Evolutionary conservation across 2,113 vertebrate species (phyloP).

Genomic region (Pedetes capensis): DNA sequence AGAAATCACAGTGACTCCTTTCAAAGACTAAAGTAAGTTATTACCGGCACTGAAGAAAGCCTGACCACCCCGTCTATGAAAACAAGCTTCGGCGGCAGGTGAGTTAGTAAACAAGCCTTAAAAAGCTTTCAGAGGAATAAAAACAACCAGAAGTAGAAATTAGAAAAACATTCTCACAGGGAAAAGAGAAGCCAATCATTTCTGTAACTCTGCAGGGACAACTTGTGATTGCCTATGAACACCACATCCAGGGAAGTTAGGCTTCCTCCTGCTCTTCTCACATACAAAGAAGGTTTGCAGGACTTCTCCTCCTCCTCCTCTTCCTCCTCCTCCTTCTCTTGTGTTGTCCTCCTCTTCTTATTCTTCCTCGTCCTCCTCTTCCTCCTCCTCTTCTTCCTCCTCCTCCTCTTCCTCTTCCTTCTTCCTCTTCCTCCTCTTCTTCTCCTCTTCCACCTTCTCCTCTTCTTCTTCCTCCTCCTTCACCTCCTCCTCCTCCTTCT

Average conservation of each 20-base stretch:
- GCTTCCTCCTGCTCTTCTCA: not conserved
- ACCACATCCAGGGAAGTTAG: not conserved
- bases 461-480: no score
- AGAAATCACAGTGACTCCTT: not conserved
- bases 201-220: not conserved
- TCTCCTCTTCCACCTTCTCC: no score
- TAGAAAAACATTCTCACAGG: not conserved
- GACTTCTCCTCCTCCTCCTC: not conserved
- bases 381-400: no score
- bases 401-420: no score
- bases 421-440: no score
- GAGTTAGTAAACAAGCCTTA: constrained; percentile 37
- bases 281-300: not conserved
- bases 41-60: not conserved
- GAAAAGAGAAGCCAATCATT: constrained; percentile 30
- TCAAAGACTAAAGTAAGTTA: not conserved
- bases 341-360: no score
- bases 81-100: constrained; percentile 59
- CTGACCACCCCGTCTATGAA: constrained; percentile 17
- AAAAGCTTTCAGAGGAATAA: constrained; percentile 46
- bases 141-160: not conserved
- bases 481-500: no score
- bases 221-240: not conserved
- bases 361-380: no score
- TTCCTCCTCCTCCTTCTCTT: no score